These are phyloP conservation scores for Himalopsyche tibetana DNA, from an alignment of 2,888 invertebrate species.

Conservation along the genomic window DNA sequence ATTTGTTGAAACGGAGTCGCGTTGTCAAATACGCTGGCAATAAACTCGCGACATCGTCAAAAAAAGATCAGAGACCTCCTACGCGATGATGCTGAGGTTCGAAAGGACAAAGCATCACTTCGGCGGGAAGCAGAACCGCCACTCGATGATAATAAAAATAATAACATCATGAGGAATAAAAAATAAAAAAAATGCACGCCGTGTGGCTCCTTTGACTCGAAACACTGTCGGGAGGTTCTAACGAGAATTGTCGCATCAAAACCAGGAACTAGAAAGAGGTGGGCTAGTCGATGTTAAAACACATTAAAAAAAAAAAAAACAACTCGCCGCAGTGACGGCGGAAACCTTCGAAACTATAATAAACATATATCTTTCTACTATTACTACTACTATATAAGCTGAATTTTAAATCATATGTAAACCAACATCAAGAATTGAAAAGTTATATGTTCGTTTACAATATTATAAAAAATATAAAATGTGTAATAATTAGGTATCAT, in stretches of 20 bases:
- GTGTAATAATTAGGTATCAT: no score
- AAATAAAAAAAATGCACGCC: constrained; percentile 41
- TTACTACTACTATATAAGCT: no score
- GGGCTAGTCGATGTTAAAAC: constrained; percentile 33
- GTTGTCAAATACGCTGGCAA: neutral
- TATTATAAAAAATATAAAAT: no score
- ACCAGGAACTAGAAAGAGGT: constrained; percentile 60
- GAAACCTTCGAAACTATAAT: no score
- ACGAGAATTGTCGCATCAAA: constrained; percentile 55
- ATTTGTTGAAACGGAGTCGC: no score
- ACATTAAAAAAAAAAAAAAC: neutral
- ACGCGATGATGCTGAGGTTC: constrained; percentile 48
- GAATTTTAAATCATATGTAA: no score
- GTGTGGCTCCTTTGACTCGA: constrained; percentile 44
- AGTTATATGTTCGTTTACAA: no score
- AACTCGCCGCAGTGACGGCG: neutral
- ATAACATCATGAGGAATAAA: neutral
- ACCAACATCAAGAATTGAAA: no score
- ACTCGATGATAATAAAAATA: constrained; percentile 3
- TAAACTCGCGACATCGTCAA: neutral
- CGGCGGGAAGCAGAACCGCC: constrained; percentile 45
- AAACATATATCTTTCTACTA: no score
- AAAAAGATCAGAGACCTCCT: constrained; percentile 58
- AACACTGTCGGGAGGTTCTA: constrained; percentile 46
- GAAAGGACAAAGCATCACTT: constrained; percentile 30